phyloP scores from a whole-genome alignment of 2,888 invertebrate genomes.

The Clostera curtula region DNA sequence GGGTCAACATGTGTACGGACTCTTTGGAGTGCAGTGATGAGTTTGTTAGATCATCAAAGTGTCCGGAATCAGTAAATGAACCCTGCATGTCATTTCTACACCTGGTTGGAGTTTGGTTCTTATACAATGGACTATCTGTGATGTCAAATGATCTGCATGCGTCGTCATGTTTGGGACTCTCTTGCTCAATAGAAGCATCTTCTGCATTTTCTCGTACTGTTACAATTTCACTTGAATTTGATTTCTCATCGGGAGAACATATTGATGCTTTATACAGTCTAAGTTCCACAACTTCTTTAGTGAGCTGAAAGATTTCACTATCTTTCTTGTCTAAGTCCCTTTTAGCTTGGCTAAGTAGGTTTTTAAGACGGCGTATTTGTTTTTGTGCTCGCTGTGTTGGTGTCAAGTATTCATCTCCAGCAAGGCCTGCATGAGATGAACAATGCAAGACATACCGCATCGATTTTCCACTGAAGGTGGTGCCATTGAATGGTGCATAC shows the following conservation, averaged over 20 bases:
- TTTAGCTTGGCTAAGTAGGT: constrained; percentile 81
- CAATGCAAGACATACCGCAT: constrained; percentile 91
- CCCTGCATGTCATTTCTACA: constrained; percentile 79
- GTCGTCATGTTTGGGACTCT: constrained; percentile 54
- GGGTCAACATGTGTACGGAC: constrained; percentile 73
- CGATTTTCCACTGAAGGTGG: constrained; percentile 80
- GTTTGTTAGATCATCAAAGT: constrained; percentile 87
- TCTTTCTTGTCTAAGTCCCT: constrained; percentile 87
- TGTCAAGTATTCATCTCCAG: constrained; percentile 89
- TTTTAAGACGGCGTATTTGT: constrained; percentile 85
- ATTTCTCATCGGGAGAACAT: constrained; percentile 86
- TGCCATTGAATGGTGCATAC: constrained; percentile 84
- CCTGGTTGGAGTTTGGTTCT: constrained; percentile 59
- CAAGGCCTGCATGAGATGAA: constrained; percentile 84
- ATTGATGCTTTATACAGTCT: constrained; percentile 86
- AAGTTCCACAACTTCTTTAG: constrained; percentile 87
- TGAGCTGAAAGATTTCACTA: constrained; percentile 84
- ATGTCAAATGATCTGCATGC: constrained; percentile 59
- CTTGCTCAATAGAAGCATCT: constrained; percentile 43
- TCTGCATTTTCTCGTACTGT: constrained; percentile 82
- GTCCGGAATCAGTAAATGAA: constrained; percentile 89
- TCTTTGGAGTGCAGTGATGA: constrained; percentile 87
- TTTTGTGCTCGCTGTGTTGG: constrained; percentile 90
- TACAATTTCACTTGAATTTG: constrained; percentile 83
- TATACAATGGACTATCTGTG: constrained; percentile 64